These are phyloP conservation scores for Tricholauxania praeusta DNA, from an alignment of 2,888 invertebrate genomes.

Conservation along the genomic window DNA sequence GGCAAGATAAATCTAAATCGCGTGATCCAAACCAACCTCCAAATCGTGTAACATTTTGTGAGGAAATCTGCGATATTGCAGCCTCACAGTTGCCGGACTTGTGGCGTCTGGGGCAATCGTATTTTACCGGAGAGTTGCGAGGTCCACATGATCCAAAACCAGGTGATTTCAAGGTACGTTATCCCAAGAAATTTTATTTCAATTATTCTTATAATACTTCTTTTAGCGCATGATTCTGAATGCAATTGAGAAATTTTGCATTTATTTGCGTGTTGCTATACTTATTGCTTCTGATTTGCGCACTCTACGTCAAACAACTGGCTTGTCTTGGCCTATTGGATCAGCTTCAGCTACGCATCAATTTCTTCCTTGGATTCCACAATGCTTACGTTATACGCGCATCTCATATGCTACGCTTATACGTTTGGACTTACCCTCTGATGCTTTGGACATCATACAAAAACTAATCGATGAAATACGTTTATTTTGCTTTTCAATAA, in stretches of 20 bases:
- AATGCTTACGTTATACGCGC: conserved; percentile 83
- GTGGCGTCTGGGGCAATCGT: conserved; percentile 95
- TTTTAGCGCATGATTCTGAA: conserved; percentile 82
- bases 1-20: conserved; percentile 62
- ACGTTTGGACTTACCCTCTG: conserved; percentile 87
- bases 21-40: conserved; percentile 69
- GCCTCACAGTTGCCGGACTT: conserved; percentile 87
- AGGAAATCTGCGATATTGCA: conserved; percentile 82
- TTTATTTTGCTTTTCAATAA: conserved; percentile 85
- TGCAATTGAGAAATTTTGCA: conserved; percentile 80
- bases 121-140: conserved; percentile 89
- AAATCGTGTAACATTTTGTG: conserved; percentile 80
- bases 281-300: conserved; percentile 75
- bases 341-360: conserved; percentile 70
- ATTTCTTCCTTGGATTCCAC: conserved; percentile 79
- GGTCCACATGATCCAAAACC: conserved; percentile 82
- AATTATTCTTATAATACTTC: neutral
- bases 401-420: conserved; percentile 85
- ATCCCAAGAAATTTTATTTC: neutral
- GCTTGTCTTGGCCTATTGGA: conserved; percentile 68
- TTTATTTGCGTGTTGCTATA: conserved; percentile 79
- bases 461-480: conserved; percentile 88
- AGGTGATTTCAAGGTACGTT: conserved; percentile 78
- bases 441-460: conserved; percentile 87
- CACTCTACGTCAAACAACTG: conserved; percentile 59